phyloP scores from a whole-genome alignment of 2,797 vertebrate species.

The Salmo trutta region DNA sequence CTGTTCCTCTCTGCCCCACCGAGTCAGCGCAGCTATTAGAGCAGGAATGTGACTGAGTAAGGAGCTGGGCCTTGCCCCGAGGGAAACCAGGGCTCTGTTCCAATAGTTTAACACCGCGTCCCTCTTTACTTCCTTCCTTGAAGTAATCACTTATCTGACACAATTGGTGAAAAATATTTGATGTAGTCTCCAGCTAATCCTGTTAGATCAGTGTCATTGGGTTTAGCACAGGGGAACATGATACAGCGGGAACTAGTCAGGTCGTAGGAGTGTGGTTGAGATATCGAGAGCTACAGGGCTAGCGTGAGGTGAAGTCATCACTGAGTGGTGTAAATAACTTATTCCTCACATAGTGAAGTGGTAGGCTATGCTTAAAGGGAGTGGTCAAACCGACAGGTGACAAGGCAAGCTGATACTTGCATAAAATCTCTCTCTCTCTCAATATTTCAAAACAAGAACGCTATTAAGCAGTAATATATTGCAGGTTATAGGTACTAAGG shows the following conservation, averaged over 20 bases:
- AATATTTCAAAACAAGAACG: not conserved
- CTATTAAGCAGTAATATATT: not conserved
- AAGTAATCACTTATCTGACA: conserved; percentile 4
- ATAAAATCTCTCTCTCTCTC: not conserved
- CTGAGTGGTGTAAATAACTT: not conserved
- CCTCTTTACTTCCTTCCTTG: not conserved
- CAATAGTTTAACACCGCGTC: not conserved
- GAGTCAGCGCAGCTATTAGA: conserved; percentile 53
- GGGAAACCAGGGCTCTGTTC: conserved; percentile 42
- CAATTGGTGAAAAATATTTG: not conserved
- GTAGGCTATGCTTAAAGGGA: not conserved
- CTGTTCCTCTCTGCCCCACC: conserved; percentile 23
- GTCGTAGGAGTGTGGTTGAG: not conserved
- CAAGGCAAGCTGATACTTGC: not conserved
- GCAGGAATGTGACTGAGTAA: conserved; percentile 60
- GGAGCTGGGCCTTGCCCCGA: conserved; percentile 43
- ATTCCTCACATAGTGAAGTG: not conserved
- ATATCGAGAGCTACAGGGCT: not conserved
- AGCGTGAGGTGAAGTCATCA: not conserved
- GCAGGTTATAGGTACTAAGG: not conserved
- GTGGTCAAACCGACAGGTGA: not conserved
- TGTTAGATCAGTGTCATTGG: not conserved
- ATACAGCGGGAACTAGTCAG: not conserved
- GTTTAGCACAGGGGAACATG: not conserved
- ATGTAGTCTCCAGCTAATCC: not conserved